A percentile compares a stretch with the other conserved stretches of the same genome.
Conservation (phyloP, 2,113 vertebrate genomes). For the Ardeotis arabs region DNA sequence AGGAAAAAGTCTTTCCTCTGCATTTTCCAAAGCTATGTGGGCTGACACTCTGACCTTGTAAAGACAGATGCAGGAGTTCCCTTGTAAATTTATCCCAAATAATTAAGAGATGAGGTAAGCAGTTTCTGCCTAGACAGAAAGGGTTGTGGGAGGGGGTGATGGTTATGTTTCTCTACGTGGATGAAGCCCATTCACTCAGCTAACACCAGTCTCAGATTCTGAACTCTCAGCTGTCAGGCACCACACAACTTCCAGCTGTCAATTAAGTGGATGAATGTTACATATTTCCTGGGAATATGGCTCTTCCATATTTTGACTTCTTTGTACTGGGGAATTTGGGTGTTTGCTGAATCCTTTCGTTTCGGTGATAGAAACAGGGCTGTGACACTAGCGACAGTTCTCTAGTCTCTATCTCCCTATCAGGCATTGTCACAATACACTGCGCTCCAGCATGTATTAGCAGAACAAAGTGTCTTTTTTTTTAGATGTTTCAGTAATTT, state of each 20-base stretch:
- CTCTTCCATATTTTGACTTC: neutral
- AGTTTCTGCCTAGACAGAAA: neutral
- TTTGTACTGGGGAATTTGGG: neutral
- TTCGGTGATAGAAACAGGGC: neutral
- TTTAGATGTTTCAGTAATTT: neutral
- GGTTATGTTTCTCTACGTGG: neutral
- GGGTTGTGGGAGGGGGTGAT: rapidly evolving
- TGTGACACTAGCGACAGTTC: neutral
- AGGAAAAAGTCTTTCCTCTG: neutral
- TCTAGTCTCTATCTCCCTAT: neutral
- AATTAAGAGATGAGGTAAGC: neutral
- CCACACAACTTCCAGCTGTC: neutral
- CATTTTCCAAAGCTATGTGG: neutral
- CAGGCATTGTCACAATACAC: neutral
- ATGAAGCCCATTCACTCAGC: neutral
- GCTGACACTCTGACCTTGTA: neutral
- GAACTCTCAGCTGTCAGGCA: neutral
- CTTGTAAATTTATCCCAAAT: neutral
- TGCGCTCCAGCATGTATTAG: neutral
- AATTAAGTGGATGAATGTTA: neutral
- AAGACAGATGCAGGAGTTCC: neutral
- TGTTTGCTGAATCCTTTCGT: neutral
- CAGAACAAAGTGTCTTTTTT: neutral
- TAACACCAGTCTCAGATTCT: neutral
- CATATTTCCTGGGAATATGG: neutral